Evolutionary conservation across 2,797 vertebrate genomes (phyloP).

Genomic region (Eurystomus glaucurus): DNA sequence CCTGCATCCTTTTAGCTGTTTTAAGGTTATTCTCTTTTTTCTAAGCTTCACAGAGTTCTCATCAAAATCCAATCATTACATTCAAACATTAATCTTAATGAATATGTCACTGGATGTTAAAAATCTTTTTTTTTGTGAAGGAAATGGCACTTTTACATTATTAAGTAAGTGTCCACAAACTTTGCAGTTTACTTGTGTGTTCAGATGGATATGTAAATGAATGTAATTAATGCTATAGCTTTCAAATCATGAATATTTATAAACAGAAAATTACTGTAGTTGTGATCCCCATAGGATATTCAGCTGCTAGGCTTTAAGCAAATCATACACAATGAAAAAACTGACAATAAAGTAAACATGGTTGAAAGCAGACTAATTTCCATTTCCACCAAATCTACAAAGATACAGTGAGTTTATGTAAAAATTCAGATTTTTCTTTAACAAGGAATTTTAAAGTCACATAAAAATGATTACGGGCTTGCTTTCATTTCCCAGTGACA

Average conservation of each 20-base stretch:
- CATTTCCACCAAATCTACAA: slow-evolving; percentile 31
- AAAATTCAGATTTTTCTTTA: slow-evolving; percentile 35
- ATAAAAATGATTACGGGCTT: slow-evolving; percentile 26
- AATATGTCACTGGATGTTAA: slow-evolving; percentile 74
- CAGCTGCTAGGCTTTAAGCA: slow-evolving; percentile 78
- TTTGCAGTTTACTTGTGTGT: slow-evolving; percentile 76
- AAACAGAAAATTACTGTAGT: slow-evolving; percentile 79
- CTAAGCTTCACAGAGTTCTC: slow-evolving; percentile 67
- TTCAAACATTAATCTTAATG: slow-evolving; percentile 71
- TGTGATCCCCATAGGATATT: slow-evolving; percentile 79
- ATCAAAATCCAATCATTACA: slow-evolving; percentile 75
- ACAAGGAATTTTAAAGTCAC: neutral
- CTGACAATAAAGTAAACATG: slow-evolving; percentile 61
- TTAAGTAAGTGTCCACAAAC: slow-evolving; percentile 77
- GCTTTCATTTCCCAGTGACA: slow-evolving; percentile 31
- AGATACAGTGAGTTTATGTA: neutral
- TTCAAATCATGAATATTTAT: slow-evolving; percentile 86
- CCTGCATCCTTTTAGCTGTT: slow-evolving; percentile 70
- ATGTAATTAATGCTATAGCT: slow-evolving; percentile 85
- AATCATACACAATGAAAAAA: slow-evolving; percentile 68
- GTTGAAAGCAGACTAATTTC: slow-evolving; percentile 63
- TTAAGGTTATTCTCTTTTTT: slow-evolving; percentile 66
- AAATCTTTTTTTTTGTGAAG: slow-evolving; percentile 79
- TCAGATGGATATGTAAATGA: slow-evolving; percentile 83
- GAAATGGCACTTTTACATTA: slow-evolving; percentile 76